Conservation (phyloP, 2,113 vertebrate species). For the Panthera uncia region DNA sequence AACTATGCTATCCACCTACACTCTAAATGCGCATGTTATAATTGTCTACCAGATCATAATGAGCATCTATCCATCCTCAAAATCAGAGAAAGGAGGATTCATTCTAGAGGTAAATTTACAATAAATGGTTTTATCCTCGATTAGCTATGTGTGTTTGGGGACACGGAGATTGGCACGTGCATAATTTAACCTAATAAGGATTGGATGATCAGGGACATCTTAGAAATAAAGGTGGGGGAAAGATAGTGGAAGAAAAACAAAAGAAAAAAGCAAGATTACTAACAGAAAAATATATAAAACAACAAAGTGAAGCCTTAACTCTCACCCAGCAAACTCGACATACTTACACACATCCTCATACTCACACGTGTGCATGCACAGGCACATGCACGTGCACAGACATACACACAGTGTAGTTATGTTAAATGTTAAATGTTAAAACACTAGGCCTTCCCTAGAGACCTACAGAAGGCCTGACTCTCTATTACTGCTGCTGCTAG, state of each 20-base stretch:
- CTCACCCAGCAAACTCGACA: not conserved
- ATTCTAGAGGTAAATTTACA: slow-evolving; percentile 75
- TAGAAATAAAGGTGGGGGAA: slow-evolving; percentile 60
- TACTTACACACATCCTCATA: not conserved
- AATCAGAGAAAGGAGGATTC: slow-evolving; percentile 63
- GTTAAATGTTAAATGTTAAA: not conserved
- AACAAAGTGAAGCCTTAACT: not conserved
- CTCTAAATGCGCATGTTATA: slow-evolving; percentile 72
- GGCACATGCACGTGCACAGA: not conserved
- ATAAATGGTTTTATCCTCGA: slow-evolving; percentile 70
- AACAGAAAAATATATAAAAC: not conserved
- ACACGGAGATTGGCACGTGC: slow-evolving; percentile 36
- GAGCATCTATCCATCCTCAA: slow-evolving; percentile 75
- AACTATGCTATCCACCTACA: slow-evolving; percentile 59
- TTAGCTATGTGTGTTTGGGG: slow-evolving; percentile 73
- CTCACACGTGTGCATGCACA: not conserved
- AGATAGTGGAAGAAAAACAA: slow-evolving; percentile 12
- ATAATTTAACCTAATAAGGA: slow-evolving; percentile 74
- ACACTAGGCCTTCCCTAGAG: not conserved
- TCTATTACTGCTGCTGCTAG: not conserved
- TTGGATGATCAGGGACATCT: slow-evolving; percentile 64
- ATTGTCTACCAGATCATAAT: slow-evolving; percentile 73
- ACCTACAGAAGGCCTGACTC: not conserved
- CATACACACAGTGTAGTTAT: not conserved
- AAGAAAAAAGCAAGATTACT: slow-evolving; percentile 26